Base-by-base conservation (phyloP, 2,888 invertebrate species). In the Erpobdella octoculata region DNA sequence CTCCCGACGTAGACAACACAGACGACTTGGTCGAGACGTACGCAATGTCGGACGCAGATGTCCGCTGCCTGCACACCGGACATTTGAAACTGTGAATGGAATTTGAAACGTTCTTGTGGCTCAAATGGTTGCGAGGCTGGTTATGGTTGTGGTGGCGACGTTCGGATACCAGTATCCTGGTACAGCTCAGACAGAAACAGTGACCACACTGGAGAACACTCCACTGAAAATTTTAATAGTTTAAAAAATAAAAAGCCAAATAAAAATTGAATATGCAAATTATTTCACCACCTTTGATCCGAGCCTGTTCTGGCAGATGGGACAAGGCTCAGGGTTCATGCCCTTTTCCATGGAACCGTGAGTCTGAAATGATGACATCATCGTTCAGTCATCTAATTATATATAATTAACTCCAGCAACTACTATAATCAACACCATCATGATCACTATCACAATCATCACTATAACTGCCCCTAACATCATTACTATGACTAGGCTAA, bases 121-220 rank as follows among this genome's bases (percentile, higher is more conserved):
- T 31, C 31, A n/a, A 12, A 53, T 65, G 66, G 35, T 48, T 53
- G 25, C 35, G 48, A 69, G n/a, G 33, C 28, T n/a, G 67, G 31
- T 36, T 25, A 15, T 58, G 69, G 48, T 58, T 38, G 35, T 62
- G 62, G 62, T 31, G 62, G 31, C 62, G 9, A 35, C 31, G 28
- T 31, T 62, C 62, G 33, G 31, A 33, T n/a, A 58, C 48, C 28
- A 69, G 21, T 35, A 79, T 76, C 12, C 78, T 75, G 33, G 81
- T 79, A 80, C 91, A 91, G 31, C 86, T 86, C 46, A 88, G 80
- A 78, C 91, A 91, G 77, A 87, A 86, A 77, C 87, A 87, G 79
- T 91, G 91, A 0, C 90, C 90, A 80, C 91, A 91, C 59, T 86
- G 85, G 73, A 90, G 81, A 70, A 90, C 89, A 74, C 87, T 87